Evolutionary conservation across 2,888 invertebrate species (phyloP), one percentile per base, ranked within the genome.

Genomic region (Hydropsyche betteni): DNA sequence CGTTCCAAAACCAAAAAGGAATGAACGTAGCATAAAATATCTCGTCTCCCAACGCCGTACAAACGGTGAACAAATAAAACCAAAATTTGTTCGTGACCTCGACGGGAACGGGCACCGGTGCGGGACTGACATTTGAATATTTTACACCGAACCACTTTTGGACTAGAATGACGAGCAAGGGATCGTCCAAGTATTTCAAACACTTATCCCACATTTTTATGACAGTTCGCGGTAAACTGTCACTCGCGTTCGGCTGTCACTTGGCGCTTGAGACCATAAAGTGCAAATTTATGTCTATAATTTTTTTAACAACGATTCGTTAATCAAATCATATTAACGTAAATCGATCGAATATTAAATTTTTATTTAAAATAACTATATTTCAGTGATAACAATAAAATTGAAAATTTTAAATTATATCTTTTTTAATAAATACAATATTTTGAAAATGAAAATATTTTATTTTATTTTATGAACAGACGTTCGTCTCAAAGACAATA

Each of bases 1-100:
- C 89, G 84, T 97, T 97, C 97, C 97, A 97, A 83, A 96, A 94
- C 93, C 95, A 95, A 84, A 95, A 95, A 0, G 97, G 95, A 82
- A 96, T 96, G 82, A 96, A 96, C n/a, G 91, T 89, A 0, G 93
- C 91, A 85, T 97, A 97, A 84, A 97, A 97, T 78, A 93, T 88
- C 86, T 97, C 97, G 85, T 97, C 96, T 0, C 97, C 97, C 24
- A 97, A 85, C 78, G 93, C 92, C 0, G 96, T 95, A 16, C 96
- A 96, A 82, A 96, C 88, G 24, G 91, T 84, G 84, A 97, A 97
- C 78, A 96, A 82, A 83, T 93, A 94, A 85, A 94, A 94, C 92
- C 96, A 94, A 82, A 94, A 92, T 81, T 89, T 89, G 83, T 93
- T 94, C 68, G 87, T 89, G 75, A 94, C 88, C 68, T 86, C 84